A percentile compares a stretch with the other conserved stretches of the same genome.
phyloP scores from a whole-genome alignment of 2,888 invertebrate species.

The Stenichneumon culpator region DNA sequence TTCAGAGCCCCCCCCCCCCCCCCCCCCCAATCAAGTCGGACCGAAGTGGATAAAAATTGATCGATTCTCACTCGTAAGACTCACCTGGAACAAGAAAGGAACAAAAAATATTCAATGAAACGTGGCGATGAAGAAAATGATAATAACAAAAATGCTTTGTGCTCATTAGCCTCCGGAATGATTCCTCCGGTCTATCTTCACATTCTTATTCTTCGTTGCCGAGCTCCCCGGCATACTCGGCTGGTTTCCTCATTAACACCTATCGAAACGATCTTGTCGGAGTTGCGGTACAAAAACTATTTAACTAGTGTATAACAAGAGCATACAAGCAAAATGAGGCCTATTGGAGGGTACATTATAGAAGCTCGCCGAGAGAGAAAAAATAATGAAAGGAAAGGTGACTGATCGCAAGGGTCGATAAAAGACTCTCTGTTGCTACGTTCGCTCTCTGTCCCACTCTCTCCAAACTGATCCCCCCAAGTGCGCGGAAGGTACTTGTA shows the following conservation, averaged over 20 bases:
- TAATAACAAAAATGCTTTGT: constrained; percentile 33
- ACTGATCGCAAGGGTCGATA: constrained; percentile 20
- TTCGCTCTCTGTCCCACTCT: background rate
- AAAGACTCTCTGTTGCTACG: background rate
- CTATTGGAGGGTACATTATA: constrained; percentile 1
- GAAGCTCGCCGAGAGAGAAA: background rate
- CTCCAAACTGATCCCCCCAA: background rate
- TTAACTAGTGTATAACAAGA: constrained; percentile 7
- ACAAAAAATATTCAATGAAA: constrained; percentile 23
- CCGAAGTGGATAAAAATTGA: constrained; percentile 56
- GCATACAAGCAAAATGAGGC: background rate
- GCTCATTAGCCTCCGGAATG: constrained; percentile 42
- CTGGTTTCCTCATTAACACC: constrained; percentile 69
- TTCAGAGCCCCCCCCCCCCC: constrained; percentile 20
- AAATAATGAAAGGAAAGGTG: background rate
- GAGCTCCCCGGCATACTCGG: background rate
- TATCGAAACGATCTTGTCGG: constrained; percentile 58
- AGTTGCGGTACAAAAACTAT: constrained; percentile 21
- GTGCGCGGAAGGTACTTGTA: background rate
- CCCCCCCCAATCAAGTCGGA: constrained; percentile 46
- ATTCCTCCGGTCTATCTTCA: constrained; percentile 6
- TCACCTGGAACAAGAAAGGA: constrained; percentile 25
- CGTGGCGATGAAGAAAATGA: constrained; percentile 6
- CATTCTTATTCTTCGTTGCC: constrained; percentile 14
- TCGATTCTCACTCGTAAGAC: constrained; percentile 35